Evolutionary conservation across 2,797 vertebrate species (phyloP).

Genomic region (Etheostoma perlongum): DNA sequence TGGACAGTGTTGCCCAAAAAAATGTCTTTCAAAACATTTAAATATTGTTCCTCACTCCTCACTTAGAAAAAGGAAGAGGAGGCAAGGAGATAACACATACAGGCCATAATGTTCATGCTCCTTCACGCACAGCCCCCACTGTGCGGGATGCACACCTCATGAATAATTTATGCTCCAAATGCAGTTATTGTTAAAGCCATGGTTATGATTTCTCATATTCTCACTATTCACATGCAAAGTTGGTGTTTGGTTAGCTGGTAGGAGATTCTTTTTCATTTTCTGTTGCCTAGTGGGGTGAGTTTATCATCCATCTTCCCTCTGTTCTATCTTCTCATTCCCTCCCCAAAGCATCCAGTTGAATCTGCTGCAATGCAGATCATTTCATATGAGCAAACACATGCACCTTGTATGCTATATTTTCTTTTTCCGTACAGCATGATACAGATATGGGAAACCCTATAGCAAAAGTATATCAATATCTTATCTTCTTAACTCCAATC

Average conservation of each 20-base stretch:
- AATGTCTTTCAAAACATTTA: conserved; percentile 6
- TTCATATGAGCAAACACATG: conserved; percentile 6
- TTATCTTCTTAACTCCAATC: neutral
- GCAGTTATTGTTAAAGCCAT: conserved; percentile 42
- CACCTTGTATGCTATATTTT: neutral
- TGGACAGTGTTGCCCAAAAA: conserved; percentile 22
- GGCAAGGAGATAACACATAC: conserved; percentile 24
- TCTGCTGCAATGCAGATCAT: conserved; percentile 23
- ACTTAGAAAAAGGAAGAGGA: conserved; percentile 37
- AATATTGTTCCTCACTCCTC: conserved; percentile 28
- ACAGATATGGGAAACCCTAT: neutral
- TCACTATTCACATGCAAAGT: conserved; percentile 44
- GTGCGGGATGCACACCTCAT: conserved; percentile 25
- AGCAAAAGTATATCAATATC: neutral
- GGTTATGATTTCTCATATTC: conserved; percentile 45
- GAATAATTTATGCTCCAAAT: conserved; percentile 49
- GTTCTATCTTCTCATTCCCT: conserved; percentile 20
- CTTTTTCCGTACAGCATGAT: neutral
- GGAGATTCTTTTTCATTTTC: conserved; percentile 39
- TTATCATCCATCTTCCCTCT: conserved; percentile 20
- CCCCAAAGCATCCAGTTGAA: conserved; percentile 1
- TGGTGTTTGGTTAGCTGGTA: conserved; percentile 22
- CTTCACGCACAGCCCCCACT: conserved; percentile 4
- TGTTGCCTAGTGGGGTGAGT: conserved; percentile 19
- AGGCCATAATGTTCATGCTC: conserved; percentile 19